phyloP scores from a whole-genome alignment of 2,113 vertebrate genomes.

The Herpetotheres cachinnans region DNA sequence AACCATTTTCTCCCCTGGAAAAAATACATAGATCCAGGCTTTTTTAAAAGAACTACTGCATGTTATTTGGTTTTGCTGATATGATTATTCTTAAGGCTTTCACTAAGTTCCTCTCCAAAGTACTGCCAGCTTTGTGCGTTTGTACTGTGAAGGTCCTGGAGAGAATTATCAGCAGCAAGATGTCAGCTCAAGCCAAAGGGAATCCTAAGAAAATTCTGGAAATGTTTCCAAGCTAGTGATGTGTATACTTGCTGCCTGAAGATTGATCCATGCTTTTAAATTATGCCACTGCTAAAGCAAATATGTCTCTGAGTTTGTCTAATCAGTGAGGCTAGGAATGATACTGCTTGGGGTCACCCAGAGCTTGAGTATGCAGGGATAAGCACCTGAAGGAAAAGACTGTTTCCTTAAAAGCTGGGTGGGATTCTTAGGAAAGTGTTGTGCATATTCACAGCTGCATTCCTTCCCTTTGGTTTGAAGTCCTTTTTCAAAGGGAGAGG shows the following conservation, averaged over 20 bases:
- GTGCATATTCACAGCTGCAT: background rate
- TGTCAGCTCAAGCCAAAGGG: background rate
- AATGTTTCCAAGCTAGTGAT: background rate
- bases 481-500: background rate
- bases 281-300: background rate
- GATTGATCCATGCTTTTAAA: background rate
- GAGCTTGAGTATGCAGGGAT: background rate
- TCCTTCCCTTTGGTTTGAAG: background rate
- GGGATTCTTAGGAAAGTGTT: background rate
- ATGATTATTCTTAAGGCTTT: background rate
- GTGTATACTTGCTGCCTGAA: background rate
- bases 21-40: background rate
- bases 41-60: background rate
- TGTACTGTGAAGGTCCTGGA: background rate
- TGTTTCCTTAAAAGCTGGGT: background rate
- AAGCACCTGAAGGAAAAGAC: background rate
- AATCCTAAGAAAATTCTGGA: background rate
- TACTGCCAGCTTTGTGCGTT: background rate
- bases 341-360: background rate
- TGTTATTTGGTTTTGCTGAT: background rate
- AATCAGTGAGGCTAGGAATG: background rate
- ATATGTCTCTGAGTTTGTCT: background rate
- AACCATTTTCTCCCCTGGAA: background rate
- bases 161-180: background rate
- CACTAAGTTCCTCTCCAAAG: background rate